Conservation (phyloP, 2,797 vertebrate genomes). For the Phataginus tetradactyla region DNA sequence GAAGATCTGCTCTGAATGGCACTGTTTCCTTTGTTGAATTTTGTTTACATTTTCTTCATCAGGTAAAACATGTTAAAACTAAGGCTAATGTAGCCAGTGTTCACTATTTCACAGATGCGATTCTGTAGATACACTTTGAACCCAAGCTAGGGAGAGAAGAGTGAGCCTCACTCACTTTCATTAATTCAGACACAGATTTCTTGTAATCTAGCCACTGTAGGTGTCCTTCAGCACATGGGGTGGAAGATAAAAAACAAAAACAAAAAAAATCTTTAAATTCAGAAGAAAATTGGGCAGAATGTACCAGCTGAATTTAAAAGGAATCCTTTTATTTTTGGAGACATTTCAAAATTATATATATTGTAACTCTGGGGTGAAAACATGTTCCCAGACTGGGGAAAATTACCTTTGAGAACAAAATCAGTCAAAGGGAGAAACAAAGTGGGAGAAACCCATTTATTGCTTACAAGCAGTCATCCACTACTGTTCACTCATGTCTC, state of each 20-base stretch:
- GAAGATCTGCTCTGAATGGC: neutral
- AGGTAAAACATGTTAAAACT: neutral
- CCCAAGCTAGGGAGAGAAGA: neutral
- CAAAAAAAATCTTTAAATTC: neutral
- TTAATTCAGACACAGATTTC: neutral
- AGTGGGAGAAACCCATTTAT: too few relatives aligned
- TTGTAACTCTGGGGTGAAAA: too few relatives aligned
- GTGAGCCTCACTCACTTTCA: neutral
- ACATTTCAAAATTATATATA: neutral
- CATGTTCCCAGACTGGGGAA: too few relatives aligned
- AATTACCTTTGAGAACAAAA: too few relatives aligned
- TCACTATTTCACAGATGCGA: neutral
- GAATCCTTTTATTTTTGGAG: constrained; percentile 9
- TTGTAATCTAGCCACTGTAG: neutral
- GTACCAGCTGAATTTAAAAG: neutral
- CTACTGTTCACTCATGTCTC: too few relatives aligned
- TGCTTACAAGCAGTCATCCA: too few relatives aligned
- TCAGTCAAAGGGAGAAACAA: too few relatives aligned
- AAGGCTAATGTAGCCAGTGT: neutral
- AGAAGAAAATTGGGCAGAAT: neutral
- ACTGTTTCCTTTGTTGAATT: neutral
- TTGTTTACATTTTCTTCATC: neutral
- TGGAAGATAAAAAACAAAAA: neutral
- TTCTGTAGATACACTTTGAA: neutral
- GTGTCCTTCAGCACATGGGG: neutral